Percentiles rank a stretch among this genome's conserved stretches.
Evolutionary conservation across 1,140 invertebrate species (phyloP).

Genomic region (Pseudomyrmex gracilis): DNA sequence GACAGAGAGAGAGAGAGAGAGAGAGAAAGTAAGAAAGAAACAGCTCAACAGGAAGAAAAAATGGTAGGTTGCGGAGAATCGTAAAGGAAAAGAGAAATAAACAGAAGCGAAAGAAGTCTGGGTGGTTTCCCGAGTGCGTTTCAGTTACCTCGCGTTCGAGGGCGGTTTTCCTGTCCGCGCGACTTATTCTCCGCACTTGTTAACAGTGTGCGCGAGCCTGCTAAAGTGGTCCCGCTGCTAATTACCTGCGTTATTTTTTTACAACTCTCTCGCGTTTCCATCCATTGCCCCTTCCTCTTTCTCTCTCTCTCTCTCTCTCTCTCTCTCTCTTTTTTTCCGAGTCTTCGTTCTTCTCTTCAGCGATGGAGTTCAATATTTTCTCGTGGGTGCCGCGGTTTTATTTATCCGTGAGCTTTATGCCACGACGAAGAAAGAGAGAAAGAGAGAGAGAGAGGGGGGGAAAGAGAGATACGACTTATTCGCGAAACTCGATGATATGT

Average conservation of each 20-base stretch:
- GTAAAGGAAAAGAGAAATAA: conserved; percentile 12
- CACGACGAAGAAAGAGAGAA: background rate
- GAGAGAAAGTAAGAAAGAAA: too few species aligned
- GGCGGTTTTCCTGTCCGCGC: conserved; percentile 73
- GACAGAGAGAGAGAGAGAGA: conserved; percentile 7
- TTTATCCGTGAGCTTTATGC: conserved; percentile 25
- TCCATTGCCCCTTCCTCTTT: conserved; percentile 41
- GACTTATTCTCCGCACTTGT: conserved; percentile 81
- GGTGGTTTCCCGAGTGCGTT: conserved; percentile 62
- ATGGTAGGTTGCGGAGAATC: background rate
- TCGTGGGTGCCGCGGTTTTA: conserved; percentile 49
- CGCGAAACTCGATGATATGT: background rate
- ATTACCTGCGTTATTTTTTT: conserved; percentile 84
- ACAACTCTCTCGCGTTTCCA: conserved; percentile 74
- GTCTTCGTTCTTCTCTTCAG: conserved; percentile 57
- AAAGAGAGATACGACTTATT: background rate
- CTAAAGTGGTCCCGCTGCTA: conserved; percentile 81
- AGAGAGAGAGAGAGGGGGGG: too few species aligned
- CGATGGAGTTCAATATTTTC: conserved; percentile 68
- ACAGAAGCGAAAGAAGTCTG: conserved; percentile 61
- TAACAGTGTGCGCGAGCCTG: conserved; percentile 77
- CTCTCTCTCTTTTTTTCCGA: conserved; percentile 32
- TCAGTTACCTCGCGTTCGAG: conserved; percentile 77
- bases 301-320: background rate
- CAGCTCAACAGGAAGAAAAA: too few species aligned